Evolutionary conservation across 37 sponge, comb jelly and placozoan species (phyloP), one percentile per base, ranked within the genome.

Genomic region (Ianthella basta): DNA sequence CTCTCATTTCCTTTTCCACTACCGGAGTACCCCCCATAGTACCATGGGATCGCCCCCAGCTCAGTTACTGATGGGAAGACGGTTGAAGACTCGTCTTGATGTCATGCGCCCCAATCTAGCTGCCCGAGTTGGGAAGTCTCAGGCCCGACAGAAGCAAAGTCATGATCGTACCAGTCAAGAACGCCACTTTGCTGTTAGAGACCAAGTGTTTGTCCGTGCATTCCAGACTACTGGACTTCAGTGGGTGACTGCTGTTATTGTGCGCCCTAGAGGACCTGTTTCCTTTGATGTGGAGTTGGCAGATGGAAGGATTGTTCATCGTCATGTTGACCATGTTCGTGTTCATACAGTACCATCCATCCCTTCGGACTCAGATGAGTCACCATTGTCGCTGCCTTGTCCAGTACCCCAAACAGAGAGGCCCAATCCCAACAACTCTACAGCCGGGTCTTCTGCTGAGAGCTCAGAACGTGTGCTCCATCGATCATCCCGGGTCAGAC

Each of bases 61-160:
- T 6, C 75, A 86, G 30, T 63, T 80, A 25, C 33, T 87, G 59
- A 72, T 87, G 83, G 82, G 88, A 1, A 81, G 88, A 81, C 32
- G 39, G 78, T 23, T 86, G n/a, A 24, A 54, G 25, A 79, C 87
- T 59, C 72, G 35, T n/a, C 64, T 86, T 23, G 80, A 64, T 27
- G 21, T 38, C 29, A 53, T 86, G 27, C 60, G 37, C 16, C 87
- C 87, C 10, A 73, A 79, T 20, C 66, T 69, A 32, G 23, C 65
- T 60, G 61, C 83, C 61, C 12, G 66, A 14, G 83, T 82, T 14
- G 15, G 38, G 23, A 63, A 12, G 30, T 8, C 59, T 34, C 67
- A 59, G 25, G 15, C 24, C 10, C 39, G 15, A 30, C 66, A 40
- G 55, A 65, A 83, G 19, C 10, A 24, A 8, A 36, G 39, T 15